phyloP scores from a whole-genome alignment of 2,113 vertebrate species.

The Vulpes ferrilata region DNA sequence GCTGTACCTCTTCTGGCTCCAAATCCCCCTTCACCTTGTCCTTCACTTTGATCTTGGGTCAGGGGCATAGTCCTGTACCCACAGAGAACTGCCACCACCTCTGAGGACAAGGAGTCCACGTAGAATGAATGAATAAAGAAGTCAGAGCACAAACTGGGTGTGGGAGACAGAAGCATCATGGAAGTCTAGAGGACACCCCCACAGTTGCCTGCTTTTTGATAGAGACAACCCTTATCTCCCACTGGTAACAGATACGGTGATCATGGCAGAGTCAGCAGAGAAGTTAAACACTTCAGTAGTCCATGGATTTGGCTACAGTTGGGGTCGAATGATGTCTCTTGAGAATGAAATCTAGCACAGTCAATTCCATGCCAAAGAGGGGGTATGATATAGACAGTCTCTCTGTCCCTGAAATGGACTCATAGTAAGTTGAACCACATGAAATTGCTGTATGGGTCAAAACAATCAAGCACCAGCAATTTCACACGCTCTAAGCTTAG shows the following conservation, averaged over 20 bases:
- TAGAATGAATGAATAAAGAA: background rate
- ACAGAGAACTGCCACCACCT: background rate
- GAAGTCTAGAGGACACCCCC: background rate
- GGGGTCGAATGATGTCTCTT: background rate
- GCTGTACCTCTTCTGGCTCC: background rate
- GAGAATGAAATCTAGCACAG: background rate
- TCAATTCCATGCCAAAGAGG: background rate
- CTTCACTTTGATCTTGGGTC: background rate
- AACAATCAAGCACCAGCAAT: background rate
- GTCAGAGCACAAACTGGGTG: background rate
- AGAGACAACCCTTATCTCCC: background rate
- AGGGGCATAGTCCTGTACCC: background rate
- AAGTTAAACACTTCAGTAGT: background rate
- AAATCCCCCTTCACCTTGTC: fast-evolving
- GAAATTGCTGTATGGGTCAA: too few species aligned
- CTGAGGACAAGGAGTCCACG: background rate
- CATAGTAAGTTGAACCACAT: fast-evolving
- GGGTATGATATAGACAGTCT: fast-evolving
- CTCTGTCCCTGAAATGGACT: background rate
- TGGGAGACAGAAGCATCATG: background rate
- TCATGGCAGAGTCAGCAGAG: fast-evolving
- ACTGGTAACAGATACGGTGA: fast-evolving
- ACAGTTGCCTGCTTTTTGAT: background rate
- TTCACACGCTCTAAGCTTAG: background rate
- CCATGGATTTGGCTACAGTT: background rate